These are phyloP conservation scores for Escarpia spicata DNA, from an alignment of 2,888 invertebrate species.

Conservation along the genomic window DNA sequence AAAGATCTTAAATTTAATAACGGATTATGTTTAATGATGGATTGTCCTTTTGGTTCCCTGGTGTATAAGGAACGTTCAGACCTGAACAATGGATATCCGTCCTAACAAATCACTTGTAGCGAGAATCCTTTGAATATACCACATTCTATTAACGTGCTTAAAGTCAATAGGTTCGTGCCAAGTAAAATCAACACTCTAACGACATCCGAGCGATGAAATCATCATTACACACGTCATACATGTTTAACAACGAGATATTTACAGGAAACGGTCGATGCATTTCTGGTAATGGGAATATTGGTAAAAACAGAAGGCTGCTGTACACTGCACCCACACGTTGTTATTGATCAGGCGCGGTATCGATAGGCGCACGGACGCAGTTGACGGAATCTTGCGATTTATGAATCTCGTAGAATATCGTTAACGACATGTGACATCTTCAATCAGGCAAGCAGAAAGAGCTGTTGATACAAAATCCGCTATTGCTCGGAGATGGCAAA, in stretches of 20 bases:
- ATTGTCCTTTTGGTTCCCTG: no score
- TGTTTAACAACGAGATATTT: neutral
- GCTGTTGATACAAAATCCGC: neutral
- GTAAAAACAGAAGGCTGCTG: neutral
- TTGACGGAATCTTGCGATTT: neutral
- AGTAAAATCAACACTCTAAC: neutral
- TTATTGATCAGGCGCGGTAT: neutral
- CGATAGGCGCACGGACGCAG: neutral
- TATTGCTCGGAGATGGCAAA: neutral
- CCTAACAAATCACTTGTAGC: no score
- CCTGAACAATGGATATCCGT: no score
- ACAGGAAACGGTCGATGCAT: neutral
- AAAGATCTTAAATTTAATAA: no score
- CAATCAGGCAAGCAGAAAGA: neutral
- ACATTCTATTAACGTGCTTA: no score
- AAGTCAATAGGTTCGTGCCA: no score
- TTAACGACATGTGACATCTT: neutral
- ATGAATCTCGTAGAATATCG: slow-evolving; percentile 1
- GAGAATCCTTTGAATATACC: no score
- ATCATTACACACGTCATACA: neutral
- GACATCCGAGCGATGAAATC: neutral
- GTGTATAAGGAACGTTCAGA: no score
- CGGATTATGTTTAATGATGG: no score
- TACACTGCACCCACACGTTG: neutral
- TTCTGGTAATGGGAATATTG: neutral